These are phyloP conservation scores for Desmophyllum pertusum DNA, from an alignment of 92 coral and sea anemone species.

Conservation along the genomic window DNA sequence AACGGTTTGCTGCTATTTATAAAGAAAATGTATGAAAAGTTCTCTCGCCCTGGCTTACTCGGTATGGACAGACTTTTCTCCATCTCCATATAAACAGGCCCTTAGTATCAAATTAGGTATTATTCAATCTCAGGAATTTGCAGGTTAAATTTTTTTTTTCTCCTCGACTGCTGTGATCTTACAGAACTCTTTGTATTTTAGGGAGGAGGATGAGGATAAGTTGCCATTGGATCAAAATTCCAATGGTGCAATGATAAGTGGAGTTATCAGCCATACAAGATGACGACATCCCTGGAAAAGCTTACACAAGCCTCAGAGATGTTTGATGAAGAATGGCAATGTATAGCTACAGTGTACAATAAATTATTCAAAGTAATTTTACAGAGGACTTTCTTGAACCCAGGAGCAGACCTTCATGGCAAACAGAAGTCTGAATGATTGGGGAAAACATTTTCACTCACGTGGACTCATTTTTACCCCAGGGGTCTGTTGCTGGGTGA, in stretches of 20 bases:
- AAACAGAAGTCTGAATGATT: too few species aligned
- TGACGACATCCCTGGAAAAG: conserved; percentile 44
- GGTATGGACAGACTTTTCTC: too few species aligned
- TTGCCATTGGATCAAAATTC: conserved; percentile 2
- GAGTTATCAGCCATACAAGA: conserved; percentile 1
- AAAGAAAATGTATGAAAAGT: too few species aligned
- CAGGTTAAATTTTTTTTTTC: too few species aligned
- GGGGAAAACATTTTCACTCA: background rate
- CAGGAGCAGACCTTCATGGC: too few species aligned
- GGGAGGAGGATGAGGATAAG: conserved; percentile 91
- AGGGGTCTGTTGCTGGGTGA: background rate
- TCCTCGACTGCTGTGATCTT: too few species aligned
- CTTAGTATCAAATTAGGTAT: too few species aligned
- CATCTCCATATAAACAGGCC: too few species aligned
- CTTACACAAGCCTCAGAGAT: conserved; percentile 20
- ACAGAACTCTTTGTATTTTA: conserved; percentile 16
- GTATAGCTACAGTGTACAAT: background rate
- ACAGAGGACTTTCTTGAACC: background rate
- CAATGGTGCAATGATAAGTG: background rate
- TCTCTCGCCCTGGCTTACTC: too few species aligned
- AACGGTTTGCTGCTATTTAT: too few species aligned
- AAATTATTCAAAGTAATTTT: too few species aligned
- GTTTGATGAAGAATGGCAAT: conserved; percentile 39
- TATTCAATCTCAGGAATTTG: too few species aligned
- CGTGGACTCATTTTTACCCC: background rate